Base-by-base conservation (phyloP, 2,113 vertebrate species). In the Casuarius casuarius region DNA sequence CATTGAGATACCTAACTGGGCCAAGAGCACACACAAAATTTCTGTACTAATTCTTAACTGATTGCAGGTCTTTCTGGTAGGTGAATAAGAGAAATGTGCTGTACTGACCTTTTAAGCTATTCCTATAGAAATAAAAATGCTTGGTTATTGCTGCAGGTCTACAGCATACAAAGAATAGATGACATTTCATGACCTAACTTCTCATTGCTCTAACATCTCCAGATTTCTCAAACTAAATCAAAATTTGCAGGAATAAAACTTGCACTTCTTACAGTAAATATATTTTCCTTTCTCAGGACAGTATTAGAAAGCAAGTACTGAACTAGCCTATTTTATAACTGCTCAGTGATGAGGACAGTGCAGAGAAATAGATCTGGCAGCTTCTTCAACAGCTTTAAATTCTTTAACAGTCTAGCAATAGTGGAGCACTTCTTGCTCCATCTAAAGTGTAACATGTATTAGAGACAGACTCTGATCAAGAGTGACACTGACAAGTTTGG, bases 1-100 rank as follows among this genome's bases (percentile, higher is more conserved):
- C 58, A 22, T 16, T 15, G 26, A 62, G 10, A 44, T 12, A 68
- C 7, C 3, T 44, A 68, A 90, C 20, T 49, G 44, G 23, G 31
- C 31, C 48, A 85, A 77, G 9, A 61, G 19, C 25, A 73, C 33
- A 87, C 10, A 66, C 2, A n/a, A 35, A n/a, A 75, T 42, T 67
- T 67, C 68, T 75, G 7, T 33, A 22, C 38, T 76, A 38, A 80
- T 56, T 48, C 35, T 61, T 85, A 71, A 66, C 12, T n/a, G 28
- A 23, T 56, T 46, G 5, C 4, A 77, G 63, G 51, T 48, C 16
- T 38, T 71, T 38, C 52, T 84, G 19, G 62, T 22, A 84, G 65
- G 44, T 83, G 5, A 73, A 63, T 10, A 76, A 59, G 8, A 88
- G 67, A 42, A 71, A 51, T 0, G 0, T 42, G 7, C 28, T n/a